Evolutionary conservation across 2,113 vertebrate genomes (phyloP), one percentile per base, ranked within the genome.

Genomic region (Coracopsis vasa): DNA sequence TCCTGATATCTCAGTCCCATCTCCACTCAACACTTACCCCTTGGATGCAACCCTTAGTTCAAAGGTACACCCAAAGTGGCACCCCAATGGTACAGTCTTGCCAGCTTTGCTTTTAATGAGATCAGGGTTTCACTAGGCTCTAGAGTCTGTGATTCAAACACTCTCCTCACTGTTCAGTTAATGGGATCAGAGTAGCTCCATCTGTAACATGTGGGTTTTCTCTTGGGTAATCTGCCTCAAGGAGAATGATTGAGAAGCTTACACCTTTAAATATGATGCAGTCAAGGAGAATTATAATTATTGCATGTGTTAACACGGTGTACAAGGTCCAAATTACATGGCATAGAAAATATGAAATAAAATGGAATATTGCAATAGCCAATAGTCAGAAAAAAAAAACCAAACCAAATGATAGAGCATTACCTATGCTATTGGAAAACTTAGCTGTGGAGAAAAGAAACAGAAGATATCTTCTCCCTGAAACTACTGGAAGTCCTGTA

Each of bases 221-320:
- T 97, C 95, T 92, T 89, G 96, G 94, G 96, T 97, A 97, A 97
- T 97, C 92, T 96, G 95, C 96, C 94, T 97, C 90, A 97, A 96
- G 96, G 96, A 97, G 96, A 95, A 90, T 90, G 93, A 93, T 73
- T 96, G 94, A 97, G 96, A 94, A 95, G 91, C 95, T 95, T 97
- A 96, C 94, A 97, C 93, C 96, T 97, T 97, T 97, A 97, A 97
- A 96, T 96, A 97, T 97, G 94, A 97, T 96, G 93, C 96, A 97
- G 96, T 97, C 92, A 97, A 97, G 96, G 95, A 96, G 96, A 97
- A 97, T 97, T 95, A 97, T 97, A 97, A 97, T 97, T 97, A 97
- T 97, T 96, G 96, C 94, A 97, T 97, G 96, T 95, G 96, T 97
- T 96, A 97, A 92, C 83, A 92, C 66, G 74, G 66, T 91, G 90